A percentile compares a stretch with the other conserved stretches of the same genome.
phyloP scores from a whole-genome alignment of 2,113 vertebrate genomes.

The Coracopsis vasa region DNA sequence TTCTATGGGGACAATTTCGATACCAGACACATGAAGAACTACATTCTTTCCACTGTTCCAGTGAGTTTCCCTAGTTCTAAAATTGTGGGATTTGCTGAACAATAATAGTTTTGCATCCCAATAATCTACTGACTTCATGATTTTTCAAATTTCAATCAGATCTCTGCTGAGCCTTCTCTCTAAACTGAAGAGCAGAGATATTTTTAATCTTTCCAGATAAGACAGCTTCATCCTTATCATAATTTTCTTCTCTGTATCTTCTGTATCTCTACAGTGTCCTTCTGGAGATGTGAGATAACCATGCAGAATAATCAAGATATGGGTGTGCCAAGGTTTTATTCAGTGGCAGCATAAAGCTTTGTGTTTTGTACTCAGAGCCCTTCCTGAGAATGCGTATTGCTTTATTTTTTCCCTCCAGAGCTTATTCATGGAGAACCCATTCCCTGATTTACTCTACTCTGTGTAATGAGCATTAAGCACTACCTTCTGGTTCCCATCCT shows the following conservation, averaged over 20 bases:
- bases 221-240: neutral
- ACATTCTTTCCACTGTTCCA: neutral
- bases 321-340: neutral
- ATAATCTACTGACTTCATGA: neutral
- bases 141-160: neutral
- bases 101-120: neutral
- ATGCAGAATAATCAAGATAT: neutral
- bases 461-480: accelerated
- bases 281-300: neutral
- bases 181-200: neutral
- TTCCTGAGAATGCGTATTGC: neutral
- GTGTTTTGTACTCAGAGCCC: neutral
- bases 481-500: neutral
- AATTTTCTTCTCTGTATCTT: neutral
- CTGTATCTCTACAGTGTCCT: neutral
- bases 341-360: neutral
- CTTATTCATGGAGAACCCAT: neutral
- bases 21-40: neutral
- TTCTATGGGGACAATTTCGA: neutral
- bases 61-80: neutral
- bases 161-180: neutral
- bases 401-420: neutral
- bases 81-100: neutral
- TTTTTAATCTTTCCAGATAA: neutral
- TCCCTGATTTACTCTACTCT: neutral